Percentiles rank a stretch among this genome's conserved stretches.
Conservation (phyloP, 2,888 invertebrate genomes). For the Pyralis farinalis region DNA sequence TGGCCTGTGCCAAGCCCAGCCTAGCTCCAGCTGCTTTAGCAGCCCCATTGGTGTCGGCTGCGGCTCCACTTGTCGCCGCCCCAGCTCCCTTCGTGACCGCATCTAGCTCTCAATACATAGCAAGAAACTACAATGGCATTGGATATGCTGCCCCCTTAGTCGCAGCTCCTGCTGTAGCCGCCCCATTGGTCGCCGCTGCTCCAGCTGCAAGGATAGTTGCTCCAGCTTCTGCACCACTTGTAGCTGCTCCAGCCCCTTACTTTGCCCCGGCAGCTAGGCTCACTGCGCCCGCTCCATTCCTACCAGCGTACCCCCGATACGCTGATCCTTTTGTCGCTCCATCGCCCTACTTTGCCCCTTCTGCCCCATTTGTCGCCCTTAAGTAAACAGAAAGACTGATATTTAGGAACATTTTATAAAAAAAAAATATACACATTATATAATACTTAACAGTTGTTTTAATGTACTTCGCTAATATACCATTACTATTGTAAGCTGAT, state of each 20-base stretch:
- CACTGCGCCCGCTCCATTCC: constrained; percentile 31
- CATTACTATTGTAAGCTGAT: not conserved
- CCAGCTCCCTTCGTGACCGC: constrained; percentile 83
- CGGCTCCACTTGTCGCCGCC: constrained; percentile 58
- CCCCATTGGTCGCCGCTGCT: constrained; percentile 36
- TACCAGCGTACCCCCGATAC: constrained; percentile 23
- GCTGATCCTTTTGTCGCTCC: constrained; percentile 23
- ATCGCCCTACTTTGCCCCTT: constrained; percentile 45
- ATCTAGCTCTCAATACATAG: constrained; percentile 83
- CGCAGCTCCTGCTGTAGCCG: constrained; percentile 59
- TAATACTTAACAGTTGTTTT: constrained; percentile 6
- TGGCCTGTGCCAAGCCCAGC: constrained; percentile 56
- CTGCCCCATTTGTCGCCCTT: constrained; percentile 54
- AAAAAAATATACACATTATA: constrained; percentile 21
- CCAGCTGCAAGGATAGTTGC: constrained; percentile 28
- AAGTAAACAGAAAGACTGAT: constrained; percentile 54
- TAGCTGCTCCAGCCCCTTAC: constrained; percentile 34
- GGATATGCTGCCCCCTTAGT: constrained; percentile 68
- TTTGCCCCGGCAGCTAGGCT: constrained; percentile 47
- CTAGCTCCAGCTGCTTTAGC: constrained; percentile 52
- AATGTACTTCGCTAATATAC: constrained; percentile 9
- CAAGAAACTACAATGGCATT: constrained; percentile 80
- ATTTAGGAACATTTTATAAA: constrained; percentile 33
- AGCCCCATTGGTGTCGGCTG: constrained; percentile 69
- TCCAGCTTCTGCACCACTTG: constrained; percentile 36